A percentile compares a stretch with the other conserved stretches of the same genome.
phyloP scores from a whole-genome alignment of 1,140 invertebrate genomes.

The Bombus picipes region DNA sequence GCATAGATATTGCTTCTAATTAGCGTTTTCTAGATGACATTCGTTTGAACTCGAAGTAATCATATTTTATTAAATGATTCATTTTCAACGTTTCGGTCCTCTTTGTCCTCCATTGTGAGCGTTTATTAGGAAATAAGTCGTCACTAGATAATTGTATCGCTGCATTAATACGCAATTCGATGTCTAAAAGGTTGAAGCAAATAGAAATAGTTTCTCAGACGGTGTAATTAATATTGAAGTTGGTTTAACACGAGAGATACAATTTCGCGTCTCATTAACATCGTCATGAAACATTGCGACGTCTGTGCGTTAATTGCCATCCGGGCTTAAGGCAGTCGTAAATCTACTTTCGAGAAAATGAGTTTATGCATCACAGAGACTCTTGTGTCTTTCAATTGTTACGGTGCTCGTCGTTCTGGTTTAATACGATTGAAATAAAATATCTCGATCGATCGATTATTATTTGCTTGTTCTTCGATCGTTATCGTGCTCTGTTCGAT shows the following conservation, averaged over 20 bases:
- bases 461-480: background rate
- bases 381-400: background rate
- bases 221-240: conserved; percentile 3
- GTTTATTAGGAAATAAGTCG: background rate
- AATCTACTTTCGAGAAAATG: conserved; percentile 54
- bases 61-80: background rate
- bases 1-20: background rate
- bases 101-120: too few species aligned
- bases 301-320: conserved; percentile 41
- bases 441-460: background rate
- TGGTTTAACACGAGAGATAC: background rate
- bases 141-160: background rate
- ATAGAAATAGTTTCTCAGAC: background rate
- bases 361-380: background rate
- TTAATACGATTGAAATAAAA: conserved; percentile 11
- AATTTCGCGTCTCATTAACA: conserved; percentile 14
- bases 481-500: background rate
- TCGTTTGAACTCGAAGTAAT: background rate
- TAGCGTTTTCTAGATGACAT: background rate
- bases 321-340: conserved; percentile 45
- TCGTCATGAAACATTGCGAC: conserved; percentile 11
- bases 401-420: background rate
- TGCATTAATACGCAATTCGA: too few species aligned
- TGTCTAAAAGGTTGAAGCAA: background rate
- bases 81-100: too few species aligned